phyloP scores from a whole-genome alignment of 1,140 invertebrate species.

The Bombus fervidus region DNA sequence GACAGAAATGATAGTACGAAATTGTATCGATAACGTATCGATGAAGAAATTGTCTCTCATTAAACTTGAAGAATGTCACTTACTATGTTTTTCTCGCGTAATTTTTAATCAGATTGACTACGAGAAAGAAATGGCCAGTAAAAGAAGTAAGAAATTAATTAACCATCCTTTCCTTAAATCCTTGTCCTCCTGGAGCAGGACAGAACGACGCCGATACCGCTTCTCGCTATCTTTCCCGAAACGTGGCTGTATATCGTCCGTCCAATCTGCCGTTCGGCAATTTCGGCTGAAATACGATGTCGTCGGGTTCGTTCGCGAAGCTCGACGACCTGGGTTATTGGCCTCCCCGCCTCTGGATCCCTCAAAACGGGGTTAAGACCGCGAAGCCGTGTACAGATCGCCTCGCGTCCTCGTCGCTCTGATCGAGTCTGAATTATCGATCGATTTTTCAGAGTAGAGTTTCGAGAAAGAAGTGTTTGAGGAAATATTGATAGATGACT shows the following conservation, averaged over 20 bases:
- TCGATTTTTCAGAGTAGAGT: background rate
- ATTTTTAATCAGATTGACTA: constrained; percentile 5
- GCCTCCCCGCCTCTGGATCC: constrained; percentile 63
- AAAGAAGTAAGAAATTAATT: constrained; percentile 51
- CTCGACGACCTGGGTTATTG: constrained; percentile 71
- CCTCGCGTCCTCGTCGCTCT: background rate
- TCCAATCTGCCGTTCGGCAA: constrained; percentile 82
- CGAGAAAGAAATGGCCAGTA: constrained; percentile 34
- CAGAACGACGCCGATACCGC: constrained; percentile 58
- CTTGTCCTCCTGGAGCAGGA: constrained; percentile 18
- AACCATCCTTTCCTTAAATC: constrained; percentile 63
- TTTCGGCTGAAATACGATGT: constrained; percentile 82
- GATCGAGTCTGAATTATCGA: background rate
- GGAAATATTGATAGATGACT: background rate
- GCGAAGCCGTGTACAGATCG: constrained; percentile 49
- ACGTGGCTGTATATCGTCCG: constrained; percentile 81
- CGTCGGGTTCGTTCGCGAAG: constrained; percentile 79
- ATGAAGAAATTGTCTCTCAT: no score
- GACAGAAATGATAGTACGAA: no score
- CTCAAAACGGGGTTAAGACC: constrained; percentile 78
- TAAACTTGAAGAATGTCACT: no score
- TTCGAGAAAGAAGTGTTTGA: no score
- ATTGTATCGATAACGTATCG: no score
- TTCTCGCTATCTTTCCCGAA: constrained; percentile 69
- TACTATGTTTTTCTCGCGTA: no score